phyloP scores from a whole-genome alignment of 2,888 invertebrate species.

The Aspidiotus destructor region DNA sequence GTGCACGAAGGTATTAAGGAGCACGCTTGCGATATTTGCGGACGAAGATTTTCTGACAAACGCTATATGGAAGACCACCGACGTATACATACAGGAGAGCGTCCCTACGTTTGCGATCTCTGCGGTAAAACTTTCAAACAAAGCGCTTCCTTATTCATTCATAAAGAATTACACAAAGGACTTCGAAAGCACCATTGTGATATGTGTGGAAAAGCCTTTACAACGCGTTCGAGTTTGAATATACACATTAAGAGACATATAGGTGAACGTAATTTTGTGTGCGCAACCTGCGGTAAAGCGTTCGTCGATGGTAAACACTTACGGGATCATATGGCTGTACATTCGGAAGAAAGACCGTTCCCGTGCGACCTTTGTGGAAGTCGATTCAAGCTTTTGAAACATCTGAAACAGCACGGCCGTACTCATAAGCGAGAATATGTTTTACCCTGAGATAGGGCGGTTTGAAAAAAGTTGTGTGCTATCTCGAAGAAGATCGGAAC shows the following conservation, averaged over 20 bases:
- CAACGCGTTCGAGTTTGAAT: constrained; percentile 39
- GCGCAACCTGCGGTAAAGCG: constrained; percentile 34
- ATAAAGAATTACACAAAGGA: constrained; percentile 46
- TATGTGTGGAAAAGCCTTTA: constrained; percentile 47
- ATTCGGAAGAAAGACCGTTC: constrained; percentile 38
- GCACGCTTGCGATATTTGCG: constrained; percentile 47
- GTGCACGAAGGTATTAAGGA: constrained; percentile 45
- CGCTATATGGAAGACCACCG: constrained; percentile 45
- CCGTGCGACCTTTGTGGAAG: constrained; percentile 45
- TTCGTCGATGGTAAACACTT: constrained; percentile 33
- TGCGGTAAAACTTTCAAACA: constrained; percentile 41
- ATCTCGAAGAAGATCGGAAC: too few relatives aligned
- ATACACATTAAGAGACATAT: constrained; percentile 35
- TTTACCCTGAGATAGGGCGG: background rate
- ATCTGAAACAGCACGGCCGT: constrained; percentile 34
- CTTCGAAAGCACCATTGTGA: constrained; percentile 46
- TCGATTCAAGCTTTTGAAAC: constrained; percentile 34
- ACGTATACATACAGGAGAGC: constrained; percentile 44
- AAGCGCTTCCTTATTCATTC: constrained; percentile 48
- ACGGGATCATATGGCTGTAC: constrained; percentile 35
- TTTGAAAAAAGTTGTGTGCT: background rate
- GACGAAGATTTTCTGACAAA: constrained; percentile 45
- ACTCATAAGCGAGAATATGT: constrained; percentile 31
- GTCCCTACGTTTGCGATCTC: constrained; percentile 44
- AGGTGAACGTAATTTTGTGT: constrained; percentile 35